Base-by-base conservation (phyloP, 1,140 invertebrate species). In the Danaus plexippus region DNA sequence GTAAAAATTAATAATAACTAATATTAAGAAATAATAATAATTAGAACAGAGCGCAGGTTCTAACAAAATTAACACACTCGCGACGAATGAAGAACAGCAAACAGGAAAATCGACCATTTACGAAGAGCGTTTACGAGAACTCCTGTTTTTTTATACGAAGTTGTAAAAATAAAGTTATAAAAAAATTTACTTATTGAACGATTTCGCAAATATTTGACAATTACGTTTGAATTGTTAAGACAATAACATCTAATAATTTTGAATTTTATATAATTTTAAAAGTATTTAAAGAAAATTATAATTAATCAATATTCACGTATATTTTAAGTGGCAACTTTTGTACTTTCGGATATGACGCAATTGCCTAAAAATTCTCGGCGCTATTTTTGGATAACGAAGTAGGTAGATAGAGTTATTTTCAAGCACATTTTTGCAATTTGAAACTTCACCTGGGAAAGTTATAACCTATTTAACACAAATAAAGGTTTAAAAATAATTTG, bases 71-170 rank as follows among this genome's bases (percentile, higher is more conserved):
- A 82, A 73, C 67, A 73, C 77, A 84, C 77, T 81, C 75, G 77
- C 77, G 73, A 75, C 77, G 73, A 85, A 84, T 80, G 78, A 75
- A 80, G 80, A 82, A 77, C 81, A 71, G 80, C 82, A 81, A 87
- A 88, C 85, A 87, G 86, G 86, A 87, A 87, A 86, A 87, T 85
- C 85, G 83, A 87, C 83, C 78, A 84, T 86, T 85, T 80, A 75
- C 71, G 77, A 80, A 77, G 74, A 75, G 61, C 75, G 81, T 81
- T 84, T 79, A 74, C 63, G 65, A 75, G 68, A 69, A 69, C 63
- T 67, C 57, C 52, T 65, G 54, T 65, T 71, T 72, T 75, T 68
- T 61, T 69, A 64, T 60, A 62, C 11, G 56, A 46, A 59, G 9
- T 47, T 18, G 43, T 65, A 43, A 52, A 50, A 18, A 43, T 52